A percentile compares a stretch with the other conserved stretches of the same genome.
Conservation (phyloP, 2,113 vertebrate species). For the Myotis lucifugus region DNA sequence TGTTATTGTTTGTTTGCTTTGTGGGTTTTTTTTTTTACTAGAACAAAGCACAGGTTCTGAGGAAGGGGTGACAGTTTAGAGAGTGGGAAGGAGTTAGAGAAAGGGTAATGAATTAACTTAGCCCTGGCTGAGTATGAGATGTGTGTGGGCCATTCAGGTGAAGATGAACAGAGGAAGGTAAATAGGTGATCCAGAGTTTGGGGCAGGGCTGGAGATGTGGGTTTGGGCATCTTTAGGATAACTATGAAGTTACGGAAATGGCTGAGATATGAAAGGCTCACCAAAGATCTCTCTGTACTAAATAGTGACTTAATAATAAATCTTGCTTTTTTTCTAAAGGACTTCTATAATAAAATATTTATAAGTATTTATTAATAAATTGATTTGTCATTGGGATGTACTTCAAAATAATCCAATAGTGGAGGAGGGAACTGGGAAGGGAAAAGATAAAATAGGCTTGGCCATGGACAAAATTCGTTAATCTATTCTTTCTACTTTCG, state of each 20-base stretch:
- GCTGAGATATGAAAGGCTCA: neutral
- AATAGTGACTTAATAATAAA: neutral
- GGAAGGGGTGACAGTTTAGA: neutral
- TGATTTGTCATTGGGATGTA: neutral
- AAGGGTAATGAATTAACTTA: neutral
- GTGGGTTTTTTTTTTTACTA: neutral
- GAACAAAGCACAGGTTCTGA: neutral
- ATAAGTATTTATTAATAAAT: neutral
- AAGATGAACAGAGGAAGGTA: neutral
- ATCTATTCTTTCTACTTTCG: neutral
- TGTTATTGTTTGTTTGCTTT: neutral
- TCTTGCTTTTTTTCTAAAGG: neutral
- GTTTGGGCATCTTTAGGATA: neutral
- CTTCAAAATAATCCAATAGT: neutral
- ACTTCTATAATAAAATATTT: neutral
- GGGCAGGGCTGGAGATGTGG: neutral
- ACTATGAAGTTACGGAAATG: neutral
- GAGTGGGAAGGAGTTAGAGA: neutral
- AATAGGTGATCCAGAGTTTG: neutral
- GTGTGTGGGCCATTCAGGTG: neutral
- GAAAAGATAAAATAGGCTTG: fast-evolving
- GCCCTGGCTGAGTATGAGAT: neutral
- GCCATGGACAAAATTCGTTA: neutral
- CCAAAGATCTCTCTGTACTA: neutral
- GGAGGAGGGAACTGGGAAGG: neutral